Percentiles rank a stretch among this genome's conserved stretches.
Evolutionary conservation across 2,113 vertebrate species (phyloP).

Genomic region (Gymnobelideus leadbeateri): DNA sequence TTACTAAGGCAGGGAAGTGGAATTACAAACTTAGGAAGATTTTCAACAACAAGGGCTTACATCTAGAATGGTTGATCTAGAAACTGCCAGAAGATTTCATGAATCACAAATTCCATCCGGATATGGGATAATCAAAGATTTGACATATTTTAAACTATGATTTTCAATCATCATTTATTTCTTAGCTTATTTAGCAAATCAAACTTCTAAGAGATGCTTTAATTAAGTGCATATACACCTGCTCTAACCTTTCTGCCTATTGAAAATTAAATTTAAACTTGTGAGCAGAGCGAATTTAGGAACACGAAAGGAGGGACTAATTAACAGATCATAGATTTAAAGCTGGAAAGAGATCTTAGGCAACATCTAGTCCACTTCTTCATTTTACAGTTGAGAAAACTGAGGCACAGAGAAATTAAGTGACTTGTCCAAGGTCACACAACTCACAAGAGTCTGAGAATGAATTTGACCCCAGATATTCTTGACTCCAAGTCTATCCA

Average conservation of each 20-base stretch:
- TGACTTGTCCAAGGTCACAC: not conserved
- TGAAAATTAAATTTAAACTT: not conserved
- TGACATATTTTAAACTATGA: slow-evolving; percentile 11
- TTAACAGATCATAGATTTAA: not conserved
- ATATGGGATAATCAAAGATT: slow-evolving; percentile 31
- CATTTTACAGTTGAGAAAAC: not conserved
- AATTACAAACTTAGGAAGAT: not conserved
- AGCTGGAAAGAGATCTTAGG: not conserved
- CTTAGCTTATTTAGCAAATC: slow-evolving; percentile 40
- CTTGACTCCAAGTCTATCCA: not conserved
- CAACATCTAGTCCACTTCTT: not conserved
- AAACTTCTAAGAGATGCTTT: slow-evolving; percentile 16
- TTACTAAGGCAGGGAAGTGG: not conserved
- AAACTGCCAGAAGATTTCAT: not conserved
- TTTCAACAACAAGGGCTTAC: not conserved
- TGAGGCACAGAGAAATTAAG: not conserved
- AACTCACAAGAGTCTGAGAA: not conserved
- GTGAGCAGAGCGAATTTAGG: not conserved
- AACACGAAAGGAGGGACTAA: not conserved
- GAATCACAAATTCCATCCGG: not conserved
- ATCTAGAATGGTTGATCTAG: not conserved
- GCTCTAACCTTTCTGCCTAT: not conserved
- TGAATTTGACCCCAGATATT: not conserved
- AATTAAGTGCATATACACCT: slow-evolving; percentile 20
- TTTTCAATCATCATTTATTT: slow-evolving; percentile 11